Conservation (phyloP, 2,888 invertebrate species). For the Acanthoscelides obtectus region DNA sequence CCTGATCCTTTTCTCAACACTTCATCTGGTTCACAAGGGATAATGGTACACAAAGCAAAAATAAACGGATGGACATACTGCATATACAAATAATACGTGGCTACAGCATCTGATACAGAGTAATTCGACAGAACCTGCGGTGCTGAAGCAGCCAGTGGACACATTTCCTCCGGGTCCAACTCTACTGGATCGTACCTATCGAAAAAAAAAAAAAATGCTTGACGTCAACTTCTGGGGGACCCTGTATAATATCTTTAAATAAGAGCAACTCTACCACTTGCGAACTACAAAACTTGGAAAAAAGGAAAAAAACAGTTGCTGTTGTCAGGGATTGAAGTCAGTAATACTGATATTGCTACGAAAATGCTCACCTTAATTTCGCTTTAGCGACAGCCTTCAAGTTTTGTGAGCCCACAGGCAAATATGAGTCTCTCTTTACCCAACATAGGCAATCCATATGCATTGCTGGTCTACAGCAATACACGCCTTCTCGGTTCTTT, state of each 20-base stretch:
- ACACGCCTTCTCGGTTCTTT: conserved; percentile 78
- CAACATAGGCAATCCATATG: conserved; percentile 97
- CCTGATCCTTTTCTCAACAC: conserved; percentile 91
- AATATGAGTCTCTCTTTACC: conserved; percentile 98
- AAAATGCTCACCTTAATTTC: conserved; percentile 54
- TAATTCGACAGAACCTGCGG: conserved; percentile 94
- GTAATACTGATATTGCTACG: too few relatives aligned
- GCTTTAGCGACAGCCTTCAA: conserved; percentile 97
- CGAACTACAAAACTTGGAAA: too few relatives aligned
- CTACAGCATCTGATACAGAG: conserved; percentile 98
- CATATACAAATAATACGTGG: conserved; percentile 98
- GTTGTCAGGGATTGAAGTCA: too few relatives aligned
- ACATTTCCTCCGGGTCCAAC: conserved; percentile 98
- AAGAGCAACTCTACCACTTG: too few relatives aligned
- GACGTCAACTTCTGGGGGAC: too few relatives aligned
- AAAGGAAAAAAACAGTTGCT: too few relatives aligned
- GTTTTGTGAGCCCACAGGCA: conserved; percentile 97
- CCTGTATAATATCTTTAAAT: too few relatives aligned
- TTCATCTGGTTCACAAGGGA: conserved; percentile 98
- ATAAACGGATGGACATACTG: conserved; percentile 99
- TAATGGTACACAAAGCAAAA: conserved; percentile 97
- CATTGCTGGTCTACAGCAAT: conserved; percentile 81
- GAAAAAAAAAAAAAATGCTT: too few relatives aligned
- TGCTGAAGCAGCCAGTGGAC: conserved; percentile 89
- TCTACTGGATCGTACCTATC: conserved; percentile 92